Percentiles rank a stretch among this genome's conserved stretches.
These are phyloP conservation scores for Drosophila lini DNA, from an alignment of 1,140 invertebrate species.

Conservation along the genomic window DNA sequence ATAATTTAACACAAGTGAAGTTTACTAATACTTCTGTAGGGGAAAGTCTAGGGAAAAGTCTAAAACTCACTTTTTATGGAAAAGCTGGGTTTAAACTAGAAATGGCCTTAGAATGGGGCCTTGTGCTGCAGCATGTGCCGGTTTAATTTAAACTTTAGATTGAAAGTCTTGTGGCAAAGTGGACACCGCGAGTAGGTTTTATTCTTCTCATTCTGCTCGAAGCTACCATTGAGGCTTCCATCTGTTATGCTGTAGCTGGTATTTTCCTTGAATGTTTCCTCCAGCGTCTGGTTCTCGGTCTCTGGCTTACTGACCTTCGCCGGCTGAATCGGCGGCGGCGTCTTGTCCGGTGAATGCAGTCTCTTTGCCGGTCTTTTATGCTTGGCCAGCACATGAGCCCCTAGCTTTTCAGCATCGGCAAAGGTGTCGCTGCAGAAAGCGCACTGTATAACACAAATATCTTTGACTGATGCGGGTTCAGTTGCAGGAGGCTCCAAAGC, in stretches of 20 bases:
- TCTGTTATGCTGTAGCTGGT: background rate
- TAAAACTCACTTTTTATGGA: background rate
- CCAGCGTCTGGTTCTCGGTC: background rate
- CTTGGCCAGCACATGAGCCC: slow-evolving; percentile 42
- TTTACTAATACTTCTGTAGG: background rate
- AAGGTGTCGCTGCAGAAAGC: slow-evolving; percentile 54
- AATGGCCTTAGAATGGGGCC: background rate
- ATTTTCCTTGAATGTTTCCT: too few relatives aligned
- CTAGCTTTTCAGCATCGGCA: slow-evolving; percentile 32
- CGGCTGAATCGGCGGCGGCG: too few relatives aligned
- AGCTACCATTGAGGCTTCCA: background rate
- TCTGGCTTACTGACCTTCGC: background rate
- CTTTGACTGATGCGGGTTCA: background rate
- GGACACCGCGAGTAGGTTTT: slow-evolving; percentile 40
- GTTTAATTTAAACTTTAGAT: slow-evolving; percentile 73
- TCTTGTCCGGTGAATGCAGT: slow-evolving; percentile 5
- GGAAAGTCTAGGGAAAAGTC: background rate
- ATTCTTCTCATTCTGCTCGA: too few relatives aligned
- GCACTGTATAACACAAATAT: slow-evolving; percentile 36
- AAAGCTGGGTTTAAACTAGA: background rate
- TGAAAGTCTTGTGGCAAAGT: slow-evolving; percentile 61
- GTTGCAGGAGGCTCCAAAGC: too few relatives aligned
- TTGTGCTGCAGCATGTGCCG: slow-evolving; percentile 62
- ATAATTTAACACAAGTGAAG: background rate
- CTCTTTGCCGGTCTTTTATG: slow-evolving; percentile 14